These are phyloP conservation scores for Deilephila porcellus DNA, from an alignment of 2,888 invertebrate genomes.

Conservation along the genomic window DNA sequence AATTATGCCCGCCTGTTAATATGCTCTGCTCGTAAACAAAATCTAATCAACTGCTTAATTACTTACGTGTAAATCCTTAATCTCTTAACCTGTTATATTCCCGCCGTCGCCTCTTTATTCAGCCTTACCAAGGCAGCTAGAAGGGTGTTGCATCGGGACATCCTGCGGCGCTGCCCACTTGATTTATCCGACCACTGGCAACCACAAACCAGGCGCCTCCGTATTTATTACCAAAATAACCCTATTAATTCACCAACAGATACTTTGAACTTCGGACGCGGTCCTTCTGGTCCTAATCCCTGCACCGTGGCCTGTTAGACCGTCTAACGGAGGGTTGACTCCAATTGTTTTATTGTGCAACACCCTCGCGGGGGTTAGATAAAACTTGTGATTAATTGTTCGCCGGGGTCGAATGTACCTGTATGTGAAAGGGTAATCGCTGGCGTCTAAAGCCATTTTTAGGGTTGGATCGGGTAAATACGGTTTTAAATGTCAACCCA, in stretches of 20 bases:
- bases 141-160: conserved; percentile 58
- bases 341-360: conserved; percentile 47
- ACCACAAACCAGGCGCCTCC: conserved; percentile 77
- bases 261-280: conserved; percentile 69
- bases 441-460: conserved; percentile 14
- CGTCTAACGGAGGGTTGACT: conserved; percentile 54
- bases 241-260: conserved; percentile 78
- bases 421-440: conserved; percentile 11
- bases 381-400: conserved; percentile 26
- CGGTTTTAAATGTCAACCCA: conserved; percentile 8
- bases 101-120: conserved; percentile 32
- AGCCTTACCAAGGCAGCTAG: conserved; percentile 43
- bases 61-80: too few relatives aligned
- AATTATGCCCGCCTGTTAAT: neutral
- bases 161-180: conserved; percentile 74
- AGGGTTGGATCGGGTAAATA: conserved; percentile 10
- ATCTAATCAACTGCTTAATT: too few relatives aligned
- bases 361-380: conserved; percentile 19
- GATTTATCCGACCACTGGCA: conserved; percentile 78
- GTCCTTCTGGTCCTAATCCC: conserved; percentile 58
- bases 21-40: too few relatives aligned
- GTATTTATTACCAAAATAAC: conserved; percentile 84
- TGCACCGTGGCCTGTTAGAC: conserved; percentile 55
- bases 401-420: conserved; percentile 22
- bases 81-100: neutral